A percentile compares a stretch with the other conserved stretches of the same genome.
These are phyloP conservation scores for Oreonectes daqikongensis DNA, from an alignment of 2,797 vertebrate species.

Conservation along the genomic window DNA sequence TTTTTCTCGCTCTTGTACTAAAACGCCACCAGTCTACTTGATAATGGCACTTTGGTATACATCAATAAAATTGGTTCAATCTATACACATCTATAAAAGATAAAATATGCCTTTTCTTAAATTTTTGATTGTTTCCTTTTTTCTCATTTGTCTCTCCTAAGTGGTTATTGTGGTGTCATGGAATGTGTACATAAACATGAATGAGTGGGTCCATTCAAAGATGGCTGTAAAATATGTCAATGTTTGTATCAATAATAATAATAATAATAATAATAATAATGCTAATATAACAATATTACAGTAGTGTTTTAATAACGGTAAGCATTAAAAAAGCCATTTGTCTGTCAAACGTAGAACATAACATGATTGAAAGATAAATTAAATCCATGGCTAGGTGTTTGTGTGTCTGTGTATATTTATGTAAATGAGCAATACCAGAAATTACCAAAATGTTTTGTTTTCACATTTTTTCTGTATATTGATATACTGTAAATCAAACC, in stretches of 20 bases:
- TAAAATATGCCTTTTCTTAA: conserved; percentile 19
- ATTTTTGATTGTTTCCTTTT: conserved; percentile 46
- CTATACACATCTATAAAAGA: neutral
- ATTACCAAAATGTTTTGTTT: conserved; percentile 79
- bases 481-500: conserved; percentile 79
- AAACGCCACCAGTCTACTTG: conserved; percentile 17
- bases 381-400: conserved; percentile 75
- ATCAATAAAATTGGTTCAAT: conserved; percentile 4
- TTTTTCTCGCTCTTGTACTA: neutral
- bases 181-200: conserved; percentile 62
- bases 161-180: conserved; percentile 55
- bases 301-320: conserved; percentile 63
- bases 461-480: conserved; percentile 80
- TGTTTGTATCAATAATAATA: conserved; percentile 64
- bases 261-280: conserved; percentile 56
- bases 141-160: conserved; percentile 53
- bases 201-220: conserved; percentile 61
- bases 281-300: conserved; percentile 55
- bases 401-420: conserved; percentile 78
- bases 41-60: conserved; percentile 19
- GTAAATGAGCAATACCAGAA: conserved; percentile 85
- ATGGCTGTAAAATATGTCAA: conserved; percentile 60
- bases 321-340: conserved; percentile 58
- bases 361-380: conserved; percentile 65
- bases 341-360: conserved; percentile 65